Evolutionary conservation across 2,113 vertebrate genomes (phyloP).

Genomic region (Apteryx owenii): DNA sequence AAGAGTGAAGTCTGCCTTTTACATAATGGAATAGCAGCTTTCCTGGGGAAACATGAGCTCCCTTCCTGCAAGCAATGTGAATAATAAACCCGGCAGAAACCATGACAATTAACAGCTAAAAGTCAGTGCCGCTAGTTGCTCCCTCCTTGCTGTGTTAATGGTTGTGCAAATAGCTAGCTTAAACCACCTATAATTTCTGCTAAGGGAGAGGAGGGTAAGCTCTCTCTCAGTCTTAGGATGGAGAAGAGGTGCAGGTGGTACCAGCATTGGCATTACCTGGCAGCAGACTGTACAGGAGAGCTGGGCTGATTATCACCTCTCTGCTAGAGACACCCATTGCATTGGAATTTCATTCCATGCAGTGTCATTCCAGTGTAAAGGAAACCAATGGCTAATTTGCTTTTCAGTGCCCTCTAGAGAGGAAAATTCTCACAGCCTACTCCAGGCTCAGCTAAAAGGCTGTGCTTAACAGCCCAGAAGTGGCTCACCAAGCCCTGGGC

Average conservation of each 20-base stretch:
- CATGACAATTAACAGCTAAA: neutral
- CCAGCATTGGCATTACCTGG: neutral
- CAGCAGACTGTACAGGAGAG: neutral
- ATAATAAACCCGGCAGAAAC: neutral
- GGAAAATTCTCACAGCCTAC: neutral
- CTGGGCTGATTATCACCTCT: neutral
- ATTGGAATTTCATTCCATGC: neutral
- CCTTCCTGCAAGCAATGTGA: neutral
- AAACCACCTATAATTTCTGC: neutral
- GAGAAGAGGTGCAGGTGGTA: neutral
- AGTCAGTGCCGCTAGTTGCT: neutral
- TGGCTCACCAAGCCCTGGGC: neutral
- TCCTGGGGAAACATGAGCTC: neutral
- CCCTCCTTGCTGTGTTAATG: conserved; percentile 1
- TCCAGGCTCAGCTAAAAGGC: neutral
- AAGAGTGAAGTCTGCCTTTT: neutral
- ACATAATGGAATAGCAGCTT: neutral
- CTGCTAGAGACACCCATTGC: neutral
- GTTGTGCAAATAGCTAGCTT: neutral
- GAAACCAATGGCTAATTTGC: neutral
- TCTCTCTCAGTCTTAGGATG: neutral
- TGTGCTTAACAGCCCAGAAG: fast-evolving
- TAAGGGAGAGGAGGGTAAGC: neutral
- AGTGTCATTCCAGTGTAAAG: neutral
- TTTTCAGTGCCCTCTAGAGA: neutral